Conservation (phyloP, 2,888 invertebrate genomes). For the Mechanitis mazaeus region DNA sequence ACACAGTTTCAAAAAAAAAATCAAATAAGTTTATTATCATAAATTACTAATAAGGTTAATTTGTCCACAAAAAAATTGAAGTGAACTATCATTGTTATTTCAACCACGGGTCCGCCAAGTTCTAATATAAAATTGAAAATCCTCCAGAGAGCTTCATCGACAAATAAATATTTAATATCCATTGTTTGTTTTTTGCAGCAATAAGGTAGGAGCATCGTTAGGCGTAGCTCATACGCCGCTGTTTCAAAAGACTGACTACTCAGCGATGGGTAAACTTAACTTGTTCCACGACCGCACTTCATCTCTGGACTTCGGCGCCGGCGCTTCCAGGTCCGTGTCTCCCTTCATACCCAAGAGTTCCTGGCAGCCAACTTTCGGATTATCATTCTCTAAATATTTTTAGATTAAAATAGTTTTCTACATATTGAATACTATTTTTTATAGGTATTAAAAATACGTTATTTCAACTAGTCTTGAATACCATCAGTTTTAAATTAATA, state of each 20-base stretch:
- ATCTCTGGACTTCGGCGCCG: conserved; percentile 41
- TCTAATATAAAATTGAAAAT: no score
- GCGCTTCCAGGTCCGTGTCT: conserved; percentile 33
- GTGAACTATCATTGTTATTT: no score
- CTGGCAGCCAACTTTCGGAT: conserved; percentile 36
- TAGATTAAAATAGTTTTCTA: conserved; percentile 1
- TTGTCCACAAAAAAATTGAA: no score
- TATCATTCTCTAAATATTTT: conserved; percentile 30
- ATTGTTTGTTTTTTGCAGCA: conserved; percentile 30
- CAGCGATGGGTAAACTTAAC: conserved; percentile 41
- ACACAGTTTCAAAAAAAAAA: no score
- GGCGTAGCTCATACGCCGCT: conserved; percentile 37
- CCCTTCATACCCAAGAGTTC: conserved; percentile 35
- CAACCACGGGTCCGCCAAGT: no score
- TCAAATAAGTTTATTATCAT: no score
- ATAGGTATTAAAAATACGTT: no score
- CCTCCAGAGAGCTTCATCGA: no score
- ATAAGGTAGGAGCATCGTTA: conserved; percentile 39
- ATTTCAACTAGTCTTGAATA: no score
- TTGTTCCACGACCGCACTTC: conserved; percentile 36
- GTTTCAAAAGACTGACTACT: conserved; percentile 38
- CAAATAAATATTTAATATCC: background rate
- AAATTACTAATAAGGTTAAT: no score
- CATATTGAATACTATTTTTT: no score
- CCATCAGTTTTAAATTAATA: no score